Base-by-base conservation (phyloP, 2,113 vertebrate genomes). In the Silurus glanis region DNA sequence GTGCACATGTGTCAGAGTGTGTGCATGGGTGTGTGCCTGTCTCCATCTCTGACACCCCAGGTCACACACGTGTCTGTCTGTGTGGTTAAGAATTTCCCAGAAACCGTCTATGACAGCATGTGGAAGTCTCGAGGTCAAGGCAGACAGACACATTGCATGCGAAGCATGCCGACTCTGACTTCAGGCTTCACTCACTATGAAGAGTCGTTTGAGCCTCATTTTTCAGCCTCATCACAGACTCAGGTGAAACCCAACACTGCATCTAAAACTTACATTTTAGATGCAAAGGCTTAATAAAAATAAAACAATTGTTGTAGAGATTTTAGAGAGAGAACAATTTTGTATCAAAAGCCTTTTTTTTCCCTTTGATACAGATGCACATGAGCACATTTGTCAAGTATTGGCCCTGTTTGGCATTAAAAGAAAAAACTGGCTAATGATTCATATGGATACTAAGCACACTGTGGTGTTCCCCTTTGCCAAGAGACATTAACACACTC, bases 21-120 rank as follows among this genome's bases (percentile, higher is more conserved):
- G n/a, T 53, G 81, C 51, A n/a, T 58, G 82, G 16, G 82, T 66
- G 37, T 19, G 58, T 75, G 69, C 80, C 47, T n/a, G 5, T 13
- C 72, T 75, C 21, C 0, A 10, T 75, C n/a, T 51, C 9, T 51
- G 72, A 75, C 72, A 75, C 47, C 72, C 72, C 72, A 51, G 49
- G 47, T 75, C 72, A 53, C 72, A 75, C 47, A 75, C 21, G 72
- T 49, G 61, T 76, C 8, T 9, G 9, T 59, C 49, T 56, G 51
- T 84, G 58, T 51, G 23, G n/a, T 59, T 79, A 45, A 87, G 67
- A 84, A 62, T 86, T 89, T 87, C 72, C 85, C 85, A 82, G 85
- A 85, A 89, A 13, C 49, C 19, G 59, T 9, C 64, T 58, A 37
- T 83, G 88, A 85, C 78, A 51, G 55, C 45, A 79, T 78, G 72